Base-by-base conservation (phyloP, 2,113 vertebrate genomes). In the Apeltes quadracus region DNA sequence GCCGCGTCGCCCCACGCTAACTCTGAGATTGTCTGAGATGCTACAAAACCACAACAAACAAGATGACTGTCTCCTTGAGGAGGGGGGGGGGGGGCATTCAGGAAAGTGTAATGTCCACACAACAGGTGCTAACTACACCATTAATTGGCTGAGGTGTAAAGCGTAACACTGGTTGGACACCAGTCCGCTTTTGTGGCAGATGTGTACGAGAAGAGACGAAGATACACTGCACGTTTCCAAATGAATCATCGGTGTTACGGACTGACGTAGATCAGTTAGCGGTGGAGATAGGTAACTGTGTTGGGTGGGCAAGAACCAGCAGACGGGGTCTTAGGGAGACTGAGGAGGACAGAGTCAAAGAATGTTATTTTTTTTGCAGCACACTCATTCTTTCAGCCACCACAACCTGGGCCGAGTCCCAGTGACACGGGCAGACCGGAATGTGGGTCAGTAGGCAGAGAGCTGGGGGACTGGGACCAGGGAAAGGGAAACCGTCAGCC, bases 391-490 rank as follows among this genome's bases (percentile, higher is more conserved):
- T 50, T 44, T 34, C 6, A 16, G 66, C 48, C 14, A 51, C 76
- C 22, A 27, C 51, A 51, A 57, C 55, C 61, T 22, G n/a, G 69
- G 65, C 75, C 63, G 61, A 63, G 78, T 69, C 83, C 69, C 80
- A 74, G 76, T 88, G 90, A 89, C 88, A 88, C 87, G 90, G 83
- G 67, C 79, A 66, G 75, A 76, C 75, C 79, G 88, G 88, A 91
- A 92, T 89, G 84, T 86, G 66, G 86, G 89, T 87, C 87, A 89
- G 90, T 89, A 79, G 85, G 81, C 82, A 87, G 76, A 51, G 69
- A 62, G 69, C 81, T 57, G 46, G 44, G 75, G 44, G 32, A 65
- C 76, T 53, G 63, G 7, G 14, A 84, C 56, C 59, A 65, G 79
- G 43, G 59, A 84, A 80, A 5, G 29, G 29, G 5, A 29, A 29